Base-by-base conservation (phyloP, 2,113 vertebrate genomes). In the Hippoglossus stenolepis region DNA sequence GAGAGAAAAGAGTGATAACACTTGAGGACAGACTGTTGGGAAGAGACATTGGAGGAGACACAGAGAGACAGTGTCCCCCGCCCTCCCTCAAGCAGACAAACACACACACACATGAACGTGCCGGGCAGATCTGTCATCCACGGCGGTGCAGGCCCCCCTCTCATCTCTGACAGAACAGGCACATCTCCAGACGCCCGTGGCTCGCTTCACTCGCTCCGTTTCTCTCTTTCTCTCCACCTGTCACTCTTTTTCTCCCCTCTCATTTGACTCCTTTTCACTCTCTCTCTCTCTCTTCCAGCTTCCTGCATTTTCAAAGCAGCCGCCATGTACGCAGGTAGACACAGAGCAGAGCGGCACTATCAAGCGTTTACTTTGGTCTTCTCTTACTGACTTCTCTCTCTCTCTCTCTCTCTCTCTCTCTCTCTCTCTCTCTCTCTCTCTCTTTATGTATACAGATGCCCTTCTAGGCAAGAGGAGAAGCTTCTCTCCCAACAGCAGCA, bases 401-500 rank as follows among this genome's bases (percentile, higher is more conserved):
- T 73, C 24, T 75, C 5, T 76, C n/a, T 75, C n/a, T 53, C 35
- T 87, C 58, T 79, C 40, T 77, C 24, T 70, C 26, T 88, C 58
- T 73, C 26, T 88, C 58, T 73, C 28, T 73, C 24, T 75, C 5
- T 76, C n/a, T 75, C n/a, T 53, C 35, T 87, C 58, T 79, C 40
- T 77, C 24, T 70, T 60, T 89, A n/a, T 77, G 40, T 88, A 85
- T 82, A 78, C 91, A 97, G 97, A 97, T 94, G 96, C 96, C 78
- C 95, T 96, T 94, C 91, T 97, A 96, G 96, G 96, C 88, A 97
- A 97, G 93, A 95, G 96, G 86, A 94, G 96, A 95, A 95, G 94
- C 92, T 96, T 96, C 89, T 96, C 96, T 85, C 96, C 97, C 69
- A 96, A 93, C 94, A 96, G 95, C 95, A 97, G 95, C 94, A 97